Percentiles rank a stretch among this genome's conserved stretches.
Conservation (phyloP, 2,113 vertebrate genomes). For the Mionectes macconnelli region DNA sequence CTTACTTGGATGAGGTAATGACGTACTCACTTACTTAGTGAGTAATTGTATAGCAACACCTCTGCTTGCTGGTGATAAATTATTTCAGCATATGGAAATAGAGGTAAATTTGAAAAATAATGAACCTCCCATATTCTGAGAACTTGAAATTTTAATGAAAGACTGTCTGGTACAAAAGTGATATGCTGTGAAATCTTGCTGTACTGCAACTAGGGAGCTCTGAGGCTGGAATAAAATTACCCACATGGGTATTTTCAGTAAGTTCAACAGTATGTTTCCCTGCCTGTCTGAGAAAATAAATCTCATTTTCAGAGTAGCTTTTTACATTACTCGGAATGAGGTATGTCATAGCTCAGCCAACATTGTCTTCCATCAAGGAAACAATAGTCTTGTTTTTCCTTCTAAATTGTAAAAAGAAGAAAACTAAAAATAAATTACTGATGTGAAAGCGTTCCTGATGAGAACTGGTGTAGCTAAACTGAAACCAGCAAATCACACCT, state of each 20-base stretch:
- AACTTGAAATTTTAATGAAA: conserved; percentile 19
- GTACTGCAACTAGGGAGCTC: neutral
- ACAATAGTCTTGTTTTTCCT: neutral
- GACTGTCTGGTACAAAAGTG: neutral
- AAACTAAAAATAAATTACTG: neutral
- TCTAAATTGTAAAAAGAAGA: neutral
- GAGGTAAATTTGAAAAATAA: neutral
- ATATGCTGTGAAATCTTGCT: neutral
- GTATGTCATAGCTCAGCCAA: neutral
- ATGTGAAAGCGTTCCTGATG: neutral
- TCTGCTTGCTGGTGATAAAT: neutral
- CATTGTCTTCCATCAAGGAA: neutral
- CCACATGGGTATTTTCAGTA: conserved; percentile 45
- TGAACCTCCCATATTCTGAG: neutral
- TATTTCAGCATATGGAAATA: neutral
- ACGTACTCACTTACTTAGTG: neutral
- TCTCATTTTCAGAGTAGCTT: neutral
- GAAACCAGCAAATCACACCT: neutral
- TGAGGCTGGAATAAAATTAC: neutral
- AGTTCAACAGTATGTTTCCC: neutral
- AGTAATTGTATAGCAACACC: neutral
- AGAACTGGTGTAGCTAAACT: neutral
- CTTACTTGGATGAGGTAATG: neutral
- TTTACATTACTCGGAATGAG: conserved; percentile 9
- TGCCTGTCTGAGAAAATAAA: conserved; percentile 14